Percentiles rank a stretch among this genome's conserved stretches.
Evolutionary conservation across 2,888 invertebrate genomes (phyloP).

Genomic region (Oligia strigilis): DNA sequence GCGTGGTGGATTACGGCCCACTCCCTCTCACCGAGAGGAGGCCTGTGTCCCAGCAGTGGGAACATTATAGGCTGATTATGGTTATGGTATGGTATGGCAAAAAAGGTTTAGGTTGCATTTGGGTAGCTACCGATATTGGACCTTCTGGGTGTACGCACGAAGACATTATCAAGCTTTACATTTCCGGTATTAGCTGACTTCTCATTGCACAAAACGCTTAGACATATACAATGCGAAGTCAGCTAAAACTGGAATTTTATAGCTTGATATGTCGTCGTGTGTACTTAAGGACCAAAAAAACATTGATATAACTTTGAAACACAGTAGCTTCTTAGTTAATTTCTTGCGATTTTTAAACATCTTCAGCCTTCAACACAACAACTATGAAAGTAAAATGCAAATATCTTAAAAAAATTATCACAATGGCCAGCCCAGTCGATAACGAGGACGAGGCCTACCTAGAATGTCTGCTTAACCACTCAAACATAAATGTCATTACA

Average conservation of each 20-base stretch:
- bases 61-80: too few species aligned
- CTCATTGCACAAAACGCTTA: background rate
- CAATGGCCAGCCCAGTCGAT: background rate
- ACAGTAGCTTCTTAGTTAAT: background rate
- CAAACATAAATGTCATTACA: constrained; percentile 52
- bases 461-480: constrained; percentile 36
- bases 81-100: too few species aligned
- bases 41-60: too few species aligned
- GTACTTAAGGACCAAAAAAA: background rate
- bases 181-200: background rate
- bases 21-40: too few species aligned
- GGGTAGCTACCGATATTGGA: background rate
- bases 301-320: background rate
- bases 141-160: background rate
- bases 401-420: background rate
- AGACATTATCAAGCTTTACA: background rate
- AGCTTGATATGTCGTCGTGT: background rate
- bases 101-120: constrained; percentile 10
- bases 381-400: constrained; percentile 13
- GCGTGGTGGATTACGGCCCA: too few species aligned
- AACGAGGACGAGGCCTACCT: constrained; percentile 33
- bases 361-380: background rate
- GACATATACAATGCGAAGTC: background rate
- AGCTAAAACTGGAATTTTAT: background rate
- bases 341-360: background rate